Base-by-base conservation (phyloP, 2,888 invertebrate genomes). In the Steinernema scapterisci region DNA sequence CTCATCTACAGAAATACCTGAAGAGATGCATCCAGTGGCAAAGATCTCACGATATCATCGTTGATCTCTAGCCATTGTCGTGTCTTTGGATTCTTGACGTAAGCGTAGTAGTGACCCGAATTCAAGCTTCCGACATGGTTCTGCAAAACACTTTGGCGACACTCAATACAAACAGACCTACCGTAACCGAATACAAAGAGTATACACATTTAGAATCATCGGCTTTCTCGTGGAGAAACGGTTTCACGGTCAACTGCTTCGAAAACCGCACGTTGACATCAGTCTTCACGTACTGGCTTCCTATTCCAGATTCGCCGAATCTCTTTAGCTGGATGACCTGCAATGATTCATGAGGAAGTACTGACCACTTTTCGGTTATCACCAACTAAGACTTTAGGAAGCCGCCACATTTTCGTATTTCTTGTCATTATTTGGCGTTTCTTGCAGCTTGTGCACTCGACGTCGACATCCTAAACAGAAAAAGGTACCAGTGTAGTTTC, bases 311-410 rank as follows among this genome's bases (percentile, higher is more conserved):
- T 25, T 54, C 56, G 1, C 79, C 76, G 13, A 86, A 87, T 7
- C 86, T 77, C 74, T 86, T 84, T 31, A 86, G 71, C 54, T 85
- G 86, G 44, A 86, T 79, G 7, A 86, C 80, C 81, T 80, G 71
- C 0, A 76, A 72, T n/a, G n/a, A n/a, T n/a, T n/a, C 51, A 27
- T 3, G 3, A n/a, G 23, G 7, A 19, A 48, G 19, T 19, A n/a
- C 48, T n/a, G n/a, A n/a, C n/a, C n/a, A n/a, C n/a, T n/a, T n/a
- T n/a, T 11, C 45, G 45, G 19, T 16, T 2, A 16, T 11, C 27
- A 25, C 63, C 25, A 3, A 82, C 81, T 71, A 86, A 73, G 19
- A 84, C 79, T 6, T 73, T 45, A 0, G 86, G 86, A 1, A 83
- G 76, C 11, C 71, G 76, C 86, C 86, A 86, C 27, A 86, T 72